phyloP scores from a whole-genome alignment of 2,113 vertebrate genomes.

The Melozone crissalis region DNA sequence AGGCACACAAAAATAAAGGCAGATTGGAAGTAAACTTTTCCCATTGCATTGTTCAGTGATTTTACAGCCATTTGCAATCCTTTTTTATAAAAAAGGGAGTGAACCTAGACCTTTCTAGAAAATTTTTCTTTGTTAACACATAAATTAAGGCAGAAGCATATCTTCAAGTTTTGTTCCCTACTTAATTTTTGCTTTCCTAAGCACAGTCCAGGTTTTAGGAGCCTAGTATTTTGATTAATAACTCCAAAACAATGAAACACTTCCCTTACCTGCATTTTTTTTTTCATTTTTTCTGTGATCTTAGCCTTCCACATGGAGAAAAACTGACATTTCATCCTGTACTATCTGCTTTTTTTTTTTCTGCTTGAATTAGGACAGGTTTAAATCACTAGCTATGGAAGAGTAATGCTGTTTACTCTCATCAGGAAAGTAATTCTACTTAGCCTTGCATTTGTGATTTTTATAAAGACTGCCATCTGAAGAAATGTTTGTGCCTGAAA shows the following conservation, averaged over 20 bases:
- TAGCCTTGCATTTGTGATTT: not conserved
- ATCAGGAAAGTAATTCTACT: not conserved
- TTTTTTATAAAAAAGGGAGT: not conserved
- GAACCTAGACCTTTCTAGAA: not conserved
- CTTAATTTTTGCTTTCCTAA: not conserved
- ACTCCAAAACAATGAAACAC: not conserved
- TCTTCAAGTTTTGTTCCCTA: not conserved
- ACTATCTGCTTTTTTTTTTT: not conserved
- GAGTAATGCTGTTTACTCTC: not conserved
- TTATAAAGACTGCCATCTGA: not conserved
- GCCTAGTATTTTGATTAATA: not conserved
- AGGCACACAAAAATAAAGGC: not conserved
- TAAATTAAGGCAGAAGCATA: not conserved
- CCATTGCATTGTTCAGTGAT: not conserved
- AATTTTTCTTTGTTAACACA: not conserved
- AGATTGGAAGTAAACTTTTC: not conserved
- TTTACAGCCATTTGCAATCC: not conserved
- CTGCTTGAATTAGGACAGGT: not conserved
- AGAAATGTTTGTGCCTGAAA: not conserved
- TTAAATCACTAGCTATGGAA: not conserved
- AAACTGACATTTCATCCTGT: not conserved
- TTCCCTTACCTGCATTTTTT: not conserved
- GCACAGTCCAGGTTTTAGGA: not conserved
- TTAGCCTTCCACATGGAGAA: not conserved
- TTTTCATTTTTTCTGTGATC: not conserved